These are phyloP conservation scores for Caenorhabditis latens DNA, from an alignment of 1,140 invertebrate genomes.

Conservation along the genomic window DNA sequence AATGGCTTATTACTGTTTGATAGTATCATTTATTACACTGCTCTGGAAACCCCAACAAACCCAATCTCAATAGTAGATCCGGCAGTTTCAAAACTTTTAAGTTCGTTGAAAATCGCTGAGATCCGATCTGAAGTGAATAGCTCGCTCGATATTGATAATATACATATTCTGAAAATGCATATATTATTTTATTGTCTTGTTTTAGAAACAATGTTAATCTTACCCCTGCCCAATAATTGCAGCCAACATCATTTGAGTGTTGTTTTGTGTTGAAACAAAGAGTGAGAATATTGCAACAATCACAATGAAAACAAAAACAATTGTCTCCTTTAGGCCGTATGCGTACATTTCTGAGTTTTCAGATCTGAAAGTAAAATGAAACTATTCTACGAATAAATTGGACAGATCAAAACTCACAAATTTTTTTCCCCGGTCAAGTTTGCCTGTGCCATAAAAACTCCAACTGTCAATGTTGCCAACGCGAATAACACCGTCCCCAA, in stretches of 20 bases:
- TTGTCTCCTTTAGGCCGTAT: constrained; percentile 12
- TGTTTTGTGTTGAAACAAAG: neutral
- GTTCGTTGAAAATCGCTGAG: constrained; percentile 21
- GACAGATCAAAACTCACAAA: constrained; percentile 10
- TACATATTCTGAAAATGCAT: constrained; percentile 38
- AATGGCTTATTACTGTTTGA: neutral
- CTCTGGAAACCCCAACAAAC: neutral
- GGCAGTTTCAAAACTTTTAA: constrained; percentile 10
- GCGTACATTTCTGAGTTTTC: constrained; percentile 12
- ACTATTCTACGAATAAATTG: too few relatives aligned
- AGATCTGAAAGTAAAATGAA: neutral
- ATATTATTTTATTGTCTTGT: neutral
- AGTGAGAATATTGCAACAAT: constrained; percentile 18
- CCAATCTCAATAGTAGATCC: constrained; percentile 37
- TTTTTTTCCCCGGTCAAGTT: neutral
- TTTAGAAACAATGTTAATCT: neutral
- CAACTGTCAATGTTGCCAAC: neutral
- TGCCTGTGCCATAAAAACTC: constrained; percentile 21
- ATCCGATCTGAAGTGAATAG: constrained; percentile 31
- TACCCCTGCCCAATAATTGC: constrained; percentile 36
- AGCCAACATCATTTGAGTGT: neutral
- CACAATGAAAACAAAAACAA: constrained; percentile 7
- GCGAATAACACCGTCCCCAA: constrained; percentile 13
- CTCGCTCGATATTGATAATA: constrained; percentile 43
- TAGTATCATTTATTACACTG: neutral